phyloP scores from a whole-genome alignment of 2,888 invertebrate genomes.

The Perizoma affinitatum region DNA sequence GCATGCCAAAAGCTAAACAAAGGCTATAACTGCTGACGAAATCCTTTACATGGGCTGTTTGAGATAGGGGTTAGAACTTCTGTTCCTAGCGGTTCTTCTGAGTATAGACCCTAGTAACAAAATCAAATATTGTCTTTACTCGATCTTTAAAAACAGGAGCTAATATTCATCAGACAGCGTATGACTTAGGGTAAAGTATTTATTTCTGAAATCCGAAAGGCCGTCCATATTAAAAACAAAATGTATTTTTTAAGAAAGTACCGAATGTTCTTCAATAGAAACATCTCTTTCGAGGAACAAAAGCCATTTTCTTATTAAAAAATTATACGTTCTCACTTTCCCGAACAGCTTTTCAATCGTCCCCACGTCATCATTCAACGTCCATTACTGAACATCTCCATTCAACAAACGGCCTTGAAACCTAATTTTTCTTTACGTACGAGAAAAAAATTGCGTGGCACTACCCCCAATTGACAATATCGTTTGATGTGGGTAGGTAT shows the following conservation, averaged over 20 bases:
- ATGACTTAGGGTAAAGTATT: too few relatives aligned
- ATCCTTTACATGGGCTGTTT: slow-evolving; percentile 21
- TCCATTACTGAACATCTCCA: slow-evolving; percentile 1
- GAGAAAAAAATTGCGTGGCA: slow-evolving; percentile 14
- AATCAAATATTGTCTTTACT: too few relatives aligned
- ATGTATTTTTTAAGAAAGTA: too few relatives aligned
- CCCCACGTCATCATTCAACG: slow-evolving; percentile 15
- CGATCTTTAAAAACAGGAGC: too few relatives aligned
- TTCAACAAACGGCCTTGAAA: background rate
- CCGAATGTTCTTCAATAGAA: too few relatives aligned
- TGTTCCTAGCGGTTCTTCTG: slow-evolving; percentile 10
- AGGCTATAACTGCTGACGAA: slow-evolving; percentile 27
- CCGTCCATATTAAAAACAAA: too few relatives aligned
- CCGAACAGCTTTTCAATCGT: slow-evolving; percentile 11
- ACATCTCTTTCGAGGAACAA: background rate
- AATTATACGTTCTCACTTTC: slow-evolving; percentile 10
- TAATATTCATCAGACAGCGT: too few relatives aligned
- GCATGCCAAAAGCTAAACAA: slow-evolving; percentile 19
- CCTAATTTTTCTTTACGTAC: background rate
- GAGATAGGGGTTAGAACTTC: slow-evolving; percentile 26
- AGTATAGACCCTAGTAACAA: too few relatives aligned
- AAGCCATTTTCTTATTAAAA: slow-evolving; percentile 16
- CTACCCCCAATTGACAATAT: slow-evolving; percentile 4
- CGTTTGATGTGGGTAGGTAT: slow-evolving; percentile 13
- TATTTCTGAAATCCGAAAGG: too few relatives aligned